phyloP scores from a whole-genome alignment of 92 coral and sea anemone genomes.

The Bergia puertoricense region DNA sequence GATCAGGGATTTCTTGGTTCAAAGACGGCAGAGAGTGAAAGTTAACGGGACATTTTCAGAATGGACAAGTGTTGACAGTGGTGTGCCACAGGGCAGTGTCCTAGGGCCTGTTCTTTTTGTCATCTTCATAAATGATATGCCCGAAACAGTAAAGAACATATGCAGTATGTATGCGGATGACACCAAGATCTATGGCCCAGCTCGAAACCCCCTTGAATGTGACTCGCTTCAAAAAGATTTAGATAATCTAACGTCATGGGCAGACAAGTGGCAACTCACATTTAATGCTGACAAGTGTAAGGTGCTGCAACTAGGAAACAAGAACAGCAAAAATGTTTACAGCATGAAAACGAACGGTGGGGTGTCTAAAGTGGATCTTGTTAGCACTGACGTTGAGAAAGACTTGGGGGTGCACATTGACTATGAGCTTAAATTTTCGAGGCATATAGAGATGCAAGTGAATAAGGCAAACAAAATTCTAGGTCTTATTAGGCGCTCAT shows the following conservation, averaged over 20 bases:
- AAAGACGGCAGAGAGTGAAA: slow-evolving; percentile 31
- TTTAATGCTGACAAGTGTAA: slow-evolving; percentile 4
- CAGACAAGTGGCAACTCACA: background rate
- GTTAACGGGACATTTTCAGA: slow-evolving; percentile 7
- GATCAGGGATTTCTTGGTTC: slow-evolving; percentile 16
- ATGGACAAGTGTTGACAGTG: slow-evolving; percentile 25
- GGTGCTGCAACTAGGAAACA: background rate
- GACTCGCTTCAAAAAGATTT: background rate
- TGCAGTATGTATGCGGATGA: slow-evolving; percentile 25
- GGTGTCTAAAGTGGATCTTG: background rate
- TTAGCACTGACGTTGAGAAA: background rate
- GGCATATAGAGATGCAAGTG: slow-evolving; percentile 7
- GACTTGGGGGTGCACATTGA: background rate
- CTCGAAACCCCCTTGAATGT: background rate
- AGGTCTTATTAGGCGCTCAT: slow-evolving; percentile 13
- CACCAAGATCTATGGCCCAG: slow-evolving; percentile 23
- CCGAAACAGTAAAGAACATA: background rate
- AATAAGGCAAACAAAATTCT: slow-evolving; percentile 22
- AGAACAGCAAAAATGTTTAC: background rate
- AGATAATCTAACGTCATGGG: background rate
- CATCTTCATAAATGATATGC: slow-evolving; percentile 24
- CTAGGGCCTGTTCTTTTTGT: slow-evolving; percentile 30
- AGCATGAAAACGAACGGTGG: background rate
- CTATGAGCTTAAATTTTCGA: background rate
- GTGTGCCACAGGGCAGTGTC: slow-evolving; percentile 36